Evolutionary conservation across 2,113 vertebrate genomes (phyloP), one percentile per base, ranked within the genome.

Genomic region (Hipposideros armiger): DNA sequence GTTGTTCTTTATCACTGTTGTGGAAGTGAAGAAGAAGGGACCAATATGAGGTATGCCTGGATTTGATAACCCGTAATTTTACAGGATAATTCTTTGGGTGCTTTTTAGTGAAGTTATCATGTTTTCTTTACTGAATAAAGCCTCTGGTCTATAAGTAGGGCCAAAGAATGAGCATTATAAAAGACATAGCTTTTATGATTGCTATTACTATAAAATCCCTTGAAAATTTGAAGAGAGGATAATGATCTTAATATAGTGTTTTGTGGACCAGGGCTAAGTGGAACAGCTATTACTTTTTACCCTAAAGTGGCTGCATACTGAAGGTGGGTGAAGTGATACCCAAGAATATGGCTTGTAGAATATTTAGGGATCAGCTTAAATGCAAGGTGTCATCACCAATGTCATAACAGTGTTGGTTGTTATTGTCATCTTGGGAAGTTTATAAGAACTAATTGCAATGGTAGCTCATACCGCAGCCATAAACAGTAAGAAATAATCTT

Each of bases 401-500:
- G 82, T 84, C 32, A n/a, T 86, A 76, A 77, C 17, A 60, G 1
- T 52, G 7, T 50, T 94, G 47, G 56, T 74, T 96, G 1, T 56
- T 84, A 74, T 76, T 91, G 5, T 85, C 97, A 84, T 97, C 64
- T 77, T 95, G 42, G 54, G 83, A 78, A 93, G 92, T 96, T 96
- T 97, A 92, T 69, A 91, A 70, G 69, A 93, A 84, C 89, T 90
- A 95, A 95, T 73, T 87, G 62, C 42, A 50, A 16, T 94, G 67
- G 77, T 77, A 76, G 47, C 36, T 97, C 78, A 85, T 91, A 78
- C 7, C 91, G 36, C 36, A 97, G 95, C 84, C 66, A 94, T 90
- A 81, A 96, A 93, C 80, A 90, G 56, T 94, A 91, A 95, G 91
- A 97, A 98, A 97, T 95, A 96, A 96, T 98, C 54, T 98, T 98